A percentile compares a stretch with the other conserved stretches of the same genome.
These are phyloP conservation scores for Steinernema carpocapsae DNA, from an alignment of 2,888 invertebrate genomes.

Conservation along the genomic window DNA sequence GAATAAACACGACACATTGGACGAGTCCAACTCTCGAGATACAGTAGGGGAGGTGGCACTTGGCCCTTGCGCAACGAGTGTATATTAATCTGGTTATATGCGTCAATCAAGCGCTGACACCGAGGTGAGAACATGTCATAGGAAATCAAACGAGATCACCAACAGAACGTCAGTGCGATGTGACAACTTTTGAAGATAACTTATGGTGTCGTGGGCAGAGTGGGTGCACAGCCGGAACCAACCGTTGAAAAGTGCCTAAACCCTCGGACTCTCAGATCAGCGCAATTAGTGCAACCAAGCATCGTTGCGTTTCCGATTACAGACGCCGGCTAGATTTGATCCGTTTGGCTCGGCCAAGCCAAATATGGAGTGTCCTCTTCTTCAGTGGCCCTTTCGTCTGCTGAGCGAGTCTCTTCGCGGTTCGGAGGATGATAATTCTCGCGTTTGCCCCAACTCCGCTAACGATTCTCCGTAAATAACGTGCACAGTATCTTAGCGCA, in stretches of 20 bases:
- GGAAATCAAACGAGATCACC: background rate
- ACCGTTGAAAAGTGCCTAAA: background rate
- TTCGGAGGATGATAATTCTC: background rate
- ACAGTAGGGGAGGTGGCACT: background rate
- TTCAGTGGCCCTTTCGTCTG: background rate
- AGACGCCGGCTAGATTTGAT: slow-evolving; percentile 24
- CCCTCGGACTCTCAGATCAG: background rate
- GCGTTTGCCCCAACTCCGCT: slow-evolving; percentile 14
- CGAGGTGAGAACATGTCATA: slow-evolving; percentile 24
- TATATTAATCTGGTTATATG: slow-evolving; percentile 1
- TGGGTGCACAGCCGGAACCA: background rate
- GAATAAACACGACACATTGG: slow-evolving; percentile 22
- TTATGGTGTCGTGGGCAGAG: background rate
- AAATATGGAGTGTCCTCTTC: too few species aligned
- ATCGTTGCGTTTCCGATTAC: slow-evolving; percentile 17
- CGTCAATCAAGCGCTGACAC: slow-evolving; percentile 26
- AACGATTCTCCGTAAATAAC: slow-evolving; percentile 21
- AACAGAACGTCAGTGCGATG: background rate
- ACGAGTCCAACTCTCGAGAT: background rate
- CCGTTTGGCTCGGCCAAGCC: background rate
- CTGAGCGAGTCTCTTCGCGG: slow-evolving; percentile 1
- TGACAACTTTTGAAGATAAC: slow-evolving; percentile 10
- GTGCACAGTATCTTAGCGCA: background rate
- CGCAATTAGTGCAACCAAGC: slow-evolving; percentile 19
- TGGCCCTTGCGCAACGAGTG: background rate